Percentiles rank a stretch among this genome's conserved stretches.
Conservation (phyloP, 2,113 vertebrate genomes). For the Semnornis frantzii region DNA sequence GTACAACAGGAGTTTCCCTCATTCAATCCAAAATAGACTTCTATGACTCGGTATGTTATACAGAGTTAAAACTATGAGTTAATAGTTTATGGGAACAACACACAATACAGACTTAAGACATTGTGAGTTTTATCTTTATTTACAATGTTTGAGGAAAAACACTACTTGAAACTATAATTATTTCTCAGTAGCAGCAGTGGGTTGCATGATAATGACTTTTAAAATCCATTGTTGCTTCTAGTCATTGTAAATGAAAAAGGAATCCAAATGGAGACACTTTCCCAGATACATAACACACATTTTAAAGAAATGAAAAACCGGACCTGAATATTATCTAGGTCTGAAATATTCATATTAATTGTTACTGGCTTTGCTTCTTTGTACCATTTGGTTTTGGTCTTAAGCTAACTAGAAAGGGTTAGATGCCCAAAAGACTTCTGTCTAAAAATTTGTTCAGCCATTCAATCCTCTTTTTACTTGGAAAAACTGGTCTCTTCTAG, state of each 20-base stretch:
- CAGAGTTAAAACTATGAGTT: neutral
- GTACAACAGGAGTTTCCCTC: neutral
- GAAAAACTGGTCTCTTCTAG: neutral
- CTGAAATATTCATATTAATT: neutral
- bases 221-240: neutral
- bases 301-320: neutral
- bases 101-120: neutral
- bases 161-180: neutral
- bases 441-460: neutral
- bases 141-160: neutral
- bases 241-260: neutral
- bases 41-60: neutral
- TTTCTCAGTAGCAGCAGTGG: neutral
- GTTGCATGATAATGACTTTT: neutral
- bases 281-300: neutral
- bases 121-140: neutral
- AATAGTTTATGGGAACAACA: neutral
- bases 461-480: neutral
- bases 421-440: neutral
- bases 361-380: neutral
- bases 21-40: neutral
- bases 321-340: neutral
- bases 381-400: neutral
- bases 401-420: neutral
- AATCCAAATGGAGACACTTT: neutral